Base-by-base conservation (phyloP, 2,888 invertebrate species). In the Flexamia atlantica region DNA sequence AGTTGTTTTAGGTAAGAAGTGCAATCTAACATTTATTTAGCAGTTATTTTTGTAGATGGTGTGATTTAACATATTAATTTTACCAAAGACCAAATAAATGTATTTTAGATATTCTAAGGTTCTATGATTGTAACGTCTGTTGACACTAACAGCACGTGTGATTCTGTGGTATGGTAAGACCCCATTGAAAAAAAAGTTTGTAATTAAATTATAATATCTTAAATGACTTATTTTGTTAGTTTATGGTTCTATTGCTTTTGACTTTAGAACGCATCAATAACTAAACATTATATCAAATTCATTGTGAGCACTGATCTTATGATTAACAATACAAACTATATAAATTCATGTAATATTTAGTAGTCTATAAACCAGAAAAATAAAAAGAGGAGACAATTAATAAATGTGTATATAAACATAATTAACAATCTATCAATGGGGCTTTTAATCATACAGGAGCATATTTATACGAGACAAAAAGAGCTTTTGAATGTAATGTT, bases 401-500 rank as follows among this genome's bases (percentile, higher is more conserved):
- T n/a, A n/a, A n/a, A n/a, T n/a, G n/a, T n/a, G n/a, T n/a, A n/a
- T n/a, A n/a, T n/a, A n/a, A n/a, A n/a, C n/a, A n/a, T n/a, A n/a
- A n/a, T n/a, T 36, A 36, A 64, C 14, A 28, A 64, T 64, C 30
- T 64, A 28, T 14, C 28, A 14, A 28, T 64, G 64, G 64, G 64
- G 64, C 20, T 64, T 64, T 28, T 64, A 30, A 64, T 25, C 28
- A 28, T 28, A 64, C 30, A 64, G 14, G 17, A 64, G 64, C 64
- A 64, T 14, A 64, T 64, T 64, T 64, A 64, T 64, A 64, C 28
- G 64, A 64, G 36, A 30, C 36, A 23, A 70, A 40, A 40, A 40
- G 70, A 70, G 70, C 70, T 70, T 70, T 70, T 70, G 40, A 40
- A 36, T 70, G 74, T 76, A 46, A 76, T 76, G 74, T 46, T 50